Base-by-base conservation (phyloP, 2,888 invertebrate species). In the Protula sp. region DNA sequence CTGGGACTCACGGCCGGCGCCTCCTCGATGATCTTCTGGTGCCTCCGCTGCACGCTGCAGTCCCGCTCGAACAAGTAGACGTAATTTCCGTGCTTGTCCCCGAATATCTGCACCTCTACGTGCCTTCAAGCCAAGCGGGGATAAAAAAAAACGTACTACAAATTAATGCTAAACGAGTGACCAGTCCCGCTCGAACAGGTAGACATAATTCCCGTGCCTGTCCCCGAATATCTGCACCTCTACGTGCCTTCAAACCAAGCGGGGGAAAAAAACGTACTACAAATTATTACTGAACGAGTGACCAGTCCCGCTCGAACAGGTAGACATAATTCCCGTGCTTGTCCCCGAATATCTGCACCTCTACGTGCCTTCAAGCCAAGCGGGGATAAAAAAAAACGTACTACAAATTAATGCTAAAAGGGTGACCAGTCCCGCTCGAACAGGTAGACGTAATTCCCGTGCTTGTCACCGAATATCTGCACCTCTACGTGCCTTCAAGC, bases 181-280 rank as follows among this genome's bases (percentile, higher is more conserved):
- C n/a, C 99, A 99, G 81, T 99, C 99, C 73, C 99, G 86, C 83
- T 99, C 99, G 83, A 91, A 97, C 58, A 99, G 84, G 82, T 99
- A 92, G 1, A 99, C 95, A 55, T 89, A 92, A 81, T 97, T 92
- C 2, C 74, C 78, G 76, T 93, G 87, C 73, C 86, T 86, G 78
- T 98, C 97, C 0, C 91, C 95, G 83, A 97, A 94, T n/a, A 94
- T 87, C 85, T 99, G 98, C 0, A 99, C 97, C 85, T 99, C 99
- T 0, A 99, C 94, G 78, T 99, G 99, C 63, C 97, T 50, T 5
- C 9, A 5, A 50, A 22, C n/a, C 14, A 50, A 50, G n/a, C n/a
- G n/a, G n/a, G n/a, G n/a, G n/a, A n/a, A n/a, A n/a, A n/a, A n/a
- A n/a, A n/a, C n/a, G n/a, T n/a, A n/a, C n/a, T n/a, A n/a, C n/a